Conservation (phyloP, 2,113 vertebrate genomes). For the Tautogolabrus adspersus region DNA sequence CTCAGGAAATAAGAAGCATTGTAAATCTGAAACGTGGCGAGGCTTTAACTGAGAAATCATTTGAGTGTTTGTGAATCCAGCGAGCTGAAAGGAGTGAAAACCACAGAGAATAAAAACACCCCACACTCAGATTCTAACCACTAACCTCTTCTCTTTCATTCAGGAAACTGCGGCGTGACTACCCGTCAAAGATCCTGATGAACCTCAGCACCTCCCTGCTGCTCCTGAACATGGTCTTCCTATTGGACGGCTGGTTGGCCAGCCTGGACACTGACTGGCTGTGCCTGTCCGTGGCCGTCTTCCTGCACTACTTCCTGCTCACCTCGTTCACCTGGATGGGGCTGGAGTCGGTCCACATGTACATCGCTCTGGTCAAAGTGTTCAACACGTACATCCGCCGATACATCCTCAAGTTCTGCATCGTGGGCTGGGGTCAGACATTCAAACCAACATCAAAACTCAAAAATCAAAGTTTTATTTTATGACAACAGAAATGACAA, state of each 20-base stretch:
- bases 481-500: too few species aligned
- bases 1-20: too few species aligned
- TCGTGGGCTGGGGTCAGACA: constrained; percentile 95
- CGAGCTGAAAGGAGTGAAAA: not conserved
- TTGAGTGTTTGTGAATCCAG: constrained; percentile 83
- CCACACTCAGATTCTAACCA: not conserved
- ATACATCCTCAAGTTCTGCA: constrained; percentile 97
- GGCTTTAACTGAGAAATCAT: constrained; percentile 41
- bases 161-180: constrained; percentile 96
- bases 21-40: too few species aligned
- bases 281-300: constrained; percentile 87
- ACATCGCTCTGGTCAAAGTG: constrained; percentile 97
- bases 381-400: constrained; percentile 97
- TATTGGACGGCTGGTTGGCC: constrained; percentile 94
- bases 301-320: constrained; percentile 95
- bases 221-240: constrained; percentile 92
- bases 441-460: too few species aligned
- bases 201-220: constrained; percentile 94
- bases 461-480: too few species aligned
- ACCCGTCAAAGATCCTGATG: constrained; percentile 99
- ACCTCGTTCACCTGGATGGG: constrained; percentile 99
- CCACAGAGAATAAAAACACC: not conserved
- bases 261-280: constrained; percentile 84
- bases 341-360: constrained; percentile 97
- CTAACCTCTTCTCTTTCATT: not conserved